Conservation (phyloP, 2,888 invertebrate genomes). For the Anticlea derivata region DNA sequence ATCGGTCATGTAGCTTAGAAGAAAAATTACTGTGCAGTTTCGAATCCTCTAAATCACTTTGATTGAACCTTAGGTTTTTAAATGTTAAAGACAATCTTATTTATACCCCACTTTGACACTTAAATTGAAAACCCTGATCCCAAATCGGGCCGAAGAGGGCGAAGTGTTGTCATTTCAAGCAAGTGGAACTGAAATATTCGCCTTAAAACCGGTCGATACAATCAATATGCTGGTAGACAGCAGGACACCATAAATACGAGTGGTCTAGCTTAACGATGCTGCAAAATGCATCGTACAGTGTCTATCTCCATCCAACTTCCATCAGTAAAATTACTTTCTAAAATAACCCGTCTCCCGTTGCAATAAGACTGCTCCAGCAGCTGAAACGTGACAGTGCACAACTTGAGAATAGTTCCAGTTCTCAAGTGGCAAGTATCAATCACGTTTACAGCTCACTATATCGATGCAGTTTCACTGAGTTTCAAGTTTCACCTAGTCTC, state of each 20-base stretch:
- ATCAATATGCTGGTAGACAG: constrained; percentile 73
- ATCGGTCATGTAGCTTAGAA: too few species aligned
- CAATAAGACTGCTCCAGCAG: not conserved
- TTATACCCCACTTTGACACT: too few species aligned
- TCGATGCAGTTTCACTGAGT: constrained; percentile 57
- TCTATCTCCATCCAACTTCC: not conserved
- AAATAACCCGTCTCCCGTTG: constrained; percentile 2
- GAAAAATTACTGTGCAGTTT: too few species aligned
- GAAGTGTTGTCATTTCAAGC: constrained; percentile 23
- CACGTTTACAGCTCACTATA: constrained; percentile 52
- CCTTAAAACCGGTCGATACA: constrained; percentile 39
- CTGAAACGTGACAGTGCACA: constrained; percentile 9
- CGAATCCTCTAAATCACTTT: too few species aligned
- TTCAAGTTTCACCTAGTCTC: constrained; percentile 42
- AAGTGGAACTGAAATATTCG: constrained; percentile 27
- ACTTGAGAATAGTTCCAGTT: too few species aligned
- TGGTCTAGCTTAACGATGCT: constrained; percentile 67
- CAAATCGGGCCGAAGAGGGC: not conserved
- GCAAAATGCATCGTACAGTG: constrained; percentile 55
- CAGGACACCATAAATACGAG: constrained; percentile 74
- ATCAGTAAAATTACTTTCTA: not conserved
- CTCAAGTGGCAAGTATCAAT: too few species aligned
- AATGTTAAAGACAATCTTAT: too few species aligned
- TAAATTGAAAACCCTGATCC: too few species aligned
- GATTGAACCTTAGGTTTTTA: too few species aligned